A percentile compares a stretch with the other conserved stretches of the same genome.
phyloP scores from a whole-genome alignment of 2,113 vertebrate genomes.

The Austrofundulus limnaeus region DNA sequence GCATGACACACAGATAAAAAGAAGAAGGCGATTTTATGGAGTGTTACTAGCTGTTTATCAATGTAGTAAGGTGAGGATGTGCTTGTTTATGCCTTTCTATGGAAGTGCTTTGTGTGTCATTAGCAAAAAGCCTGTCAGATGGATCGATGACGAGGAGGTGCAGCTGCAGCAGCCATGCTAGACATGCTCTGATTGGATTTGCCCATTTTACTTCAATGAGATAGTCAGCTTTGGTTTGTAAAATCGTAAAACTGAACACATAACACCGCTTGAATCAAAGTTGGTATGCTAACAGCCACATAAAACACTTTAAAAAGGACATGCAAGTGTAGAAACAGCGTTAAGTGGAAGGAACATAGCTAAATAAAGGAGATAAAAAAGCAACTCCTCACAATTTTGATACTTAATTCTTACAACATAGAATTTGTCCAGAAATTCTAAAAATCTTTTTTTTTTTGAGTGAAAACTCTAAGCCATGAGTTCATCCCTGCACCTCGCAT shows the following conservation, averaged over 20 bases:
- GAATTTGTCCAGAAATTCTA: too few species aligned
- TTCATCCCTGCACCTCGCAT: slow-evolving; percentile 20
- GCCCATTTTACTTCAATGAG: slow-evolving; percentile 37
- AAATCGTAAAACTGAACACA: slow-evolving; percentile 12
- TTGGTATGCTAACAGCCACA: not conserved
- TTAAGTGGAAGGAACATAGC: not conserved
- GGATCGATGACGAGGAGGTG: slow-evolving; percentile 56
- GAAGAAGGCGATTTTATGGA: slow-evolving; percentile 9
- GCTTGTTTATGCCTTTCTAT: slow-evolving; percentile 57
- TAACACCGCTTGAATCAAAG: slow-evolving; percentile 1
- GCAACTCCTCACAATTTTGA: not conserved
- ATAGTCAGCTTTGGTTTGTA: slow-evolving; percentile 26
- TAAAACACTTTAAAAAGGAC: too few species aligned
- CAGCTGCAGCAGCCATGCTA: slow-evolving; percentile 39
- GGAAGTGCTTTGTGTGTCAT: slow-evolving; percentile 52
- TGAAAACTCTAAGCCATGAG: not conserved
- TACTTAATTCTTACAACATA: too few species aligned
- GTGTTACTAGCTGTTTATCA: slow-evolving; percentile 29
- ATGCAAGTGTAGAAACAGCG: too few species aligned
- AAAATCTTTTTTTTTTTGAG: not conserved
- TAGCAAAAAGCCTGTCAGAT: slow-evolving; percentile 55
- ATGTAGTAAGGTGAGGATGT: slow-evolving; percentile 38
- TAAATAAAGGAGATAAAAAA: not conserved
- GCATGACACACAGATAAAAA: slow-evolving; percentile 26
- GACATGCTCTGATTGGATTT: slow-evolving; percentile 51